phyloP scores from a whole-genome alignment of 1,140 invertebrate genomes.

The Cephus cinctus region DNA sequence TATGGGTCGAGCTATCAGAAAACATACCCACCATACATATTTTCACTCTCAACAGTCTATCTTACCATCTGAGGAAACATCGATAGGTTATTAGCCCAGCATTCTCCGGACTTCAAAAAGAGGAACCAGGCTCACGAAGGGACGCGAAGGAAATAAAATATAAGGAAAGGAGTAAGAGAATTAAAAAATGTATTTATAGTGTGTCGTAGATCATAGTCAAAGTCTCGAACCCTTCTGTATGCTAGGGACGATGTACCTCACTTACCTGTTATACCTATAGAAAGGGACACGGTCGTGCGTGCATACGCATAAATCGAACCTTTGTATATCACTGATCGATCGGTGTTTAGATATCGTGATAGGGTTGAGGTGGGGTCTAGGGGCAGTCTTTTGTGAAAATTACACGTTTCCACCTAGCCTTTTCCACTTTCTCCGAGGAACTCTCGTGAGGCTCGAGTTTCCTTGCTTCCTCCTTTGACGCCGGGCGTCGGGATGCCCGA shows the following conservation, averaged over 20 bases:
- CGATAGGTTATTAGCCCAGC: conserved; percentile 25
- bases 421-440: too few relatives aligned
- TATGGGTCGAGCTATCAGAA: not conserved
- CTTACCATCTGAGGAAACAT: conserved; percentile 35
- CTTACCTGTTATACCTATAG: not conserved
- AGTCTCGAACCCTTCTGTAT: conserved; percentile 25
- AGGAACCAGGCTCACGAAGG: not conserved
- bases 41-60: conserved; percentile 13
- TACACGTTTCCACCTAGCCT: too few relatives aligned
- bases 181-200: conserved; percentile 15
- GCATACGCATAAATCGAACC: conserved; percentile 49
- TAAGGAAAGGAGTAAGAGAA: conserved; percentile 19
- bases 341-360: too few relatives aligned
- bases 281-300: conserved; percentile 17
- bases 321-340: conserved; percentile 50
- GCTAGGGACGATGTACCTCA: conserved; percentile 11
- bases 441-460: too few relatives aligned
- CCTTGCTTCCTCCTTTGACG: too few relatives aligned
- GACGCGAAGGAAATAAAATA: conserved; percentile 13
- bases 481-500: too few relatives aligned
- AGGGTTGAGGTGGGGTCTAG: too few relatives aligned
- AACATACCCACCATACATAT: not conserved
- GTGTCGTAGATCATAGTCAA: conserved; percentile 28
- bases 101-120: not conserved
- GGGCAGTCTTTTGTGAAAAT: too few relatives aligned